phyloP scores from a whole-genome alignment of 2,797 vertebrate genomes.

The Pipistrellus pygmaeus region DNA sequence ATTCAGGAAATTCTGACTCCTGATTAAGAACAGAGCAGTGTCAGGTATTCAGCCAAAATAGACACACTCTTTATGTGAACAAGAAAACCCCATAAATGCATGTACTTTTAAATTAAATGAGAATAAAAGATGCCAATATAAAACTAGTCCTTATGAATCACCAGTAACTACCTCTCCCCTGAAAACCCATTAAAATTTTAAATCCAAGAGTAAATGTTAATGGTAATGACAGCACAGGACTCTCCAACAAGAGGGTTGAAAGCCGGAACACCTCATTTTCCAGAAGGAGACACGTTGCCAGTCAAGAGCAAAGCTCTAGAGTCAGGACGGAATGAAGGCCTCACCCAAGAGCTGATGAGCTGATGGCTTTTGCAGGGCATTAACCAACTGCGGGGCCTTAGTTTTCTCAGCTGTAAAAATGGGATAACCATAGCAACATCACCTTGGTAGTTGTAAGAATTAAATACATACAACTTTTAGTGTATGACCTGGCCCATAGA shows the following conservation, averaged over 20 bases:
- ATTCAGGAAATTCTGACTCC: neutral
- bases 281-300: neutral
- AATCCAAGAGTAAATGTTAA: neutral
- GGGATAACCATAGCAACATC: neutral
- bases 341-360: neutral
- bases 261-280: neutral
- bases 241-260: neutral
- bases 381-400: neutral
- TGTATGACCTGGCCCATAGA: neutral
- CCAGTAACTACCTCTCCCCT: neutral
- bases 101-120: neutral
- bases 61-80: neutral
- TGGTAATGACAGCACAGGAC: neutral
- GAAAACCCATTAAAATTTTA: neutral
- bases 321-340: neutral
- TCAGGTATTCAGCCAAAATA: neutral
- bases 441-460: neutral
- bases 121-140: neutral
- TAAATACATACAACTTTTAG: neutral
- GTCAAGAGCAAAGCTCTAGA: neutral
- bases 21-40: conserved; percentile 5
- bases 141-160: conserved; percentile 19
- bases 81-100: neutral
- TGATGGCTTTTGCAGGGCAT: neutral
- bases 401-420: neutral